Conservation (phyloP, 2,888 invertebrate species). For the Hirtodrosophila confusa region DNA sequence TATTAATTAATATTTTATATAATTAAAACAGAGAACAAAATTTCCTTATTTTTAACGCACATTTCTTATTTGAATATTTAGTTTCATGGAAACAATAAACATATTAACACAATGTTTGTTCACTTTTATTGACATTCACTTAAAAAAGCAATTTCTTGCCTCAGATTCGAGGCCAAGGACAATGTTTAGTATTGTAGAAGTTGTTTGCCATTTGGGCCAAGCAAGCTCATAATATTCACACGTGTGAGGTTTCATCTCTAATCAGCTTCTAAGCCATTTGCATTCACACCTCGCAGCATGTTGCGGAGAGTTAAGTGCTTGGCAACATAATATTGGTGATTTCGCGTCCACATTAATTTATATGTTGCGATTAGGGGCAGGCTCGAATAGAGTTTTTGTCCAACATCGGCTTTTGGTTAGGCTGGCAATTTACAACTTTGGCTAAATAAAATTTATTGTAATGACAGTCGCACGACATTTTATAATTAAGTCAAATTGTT, state of each 20-base stretch:
- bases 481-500: slow-evolving; percentile 72
- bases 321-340: slow-evolving; percentile 52
- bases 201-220: no score
- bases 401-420: slow-evolving; percentile 24
- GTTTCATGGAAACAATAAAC: no score
- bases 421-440: slow-evolving; percentile 42
- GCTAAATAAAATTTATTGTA: slow-evolving; percentile 68
- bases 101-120: no score
- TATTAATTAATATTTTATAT: no score
- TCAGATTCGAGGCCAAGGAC: no score
- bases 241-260: slow-evolving; percentile 9
- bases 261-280: slow-evolving; percentile 25
- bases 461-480: slow-evolving; percentile 72
- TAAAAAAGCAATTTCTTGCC: no score
- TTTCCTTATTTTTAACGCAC: no score
- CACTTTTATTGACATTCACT: no score
- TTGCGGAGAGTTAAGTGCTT: slow-evolving; percentile 50
- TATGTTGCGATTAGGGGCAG: slow-evolving; percentile 55
- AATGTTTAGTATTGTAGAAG: no score
- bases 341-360: slow-evolving; percentile 58
- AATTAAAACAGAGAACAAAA: no score
- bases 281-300: slow-evolving; percentile 60
- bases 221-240: slow-evolving; percentile 8
- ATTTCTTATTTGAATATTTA: no score
- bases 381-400: slow-evolving; percentile 34